Evolutionary conservation across 2,797 vertebrate genomes (phyloP), one percentile per base, ranked within the genome.

Genomic region (Gambelia wislizenii): DNA sequence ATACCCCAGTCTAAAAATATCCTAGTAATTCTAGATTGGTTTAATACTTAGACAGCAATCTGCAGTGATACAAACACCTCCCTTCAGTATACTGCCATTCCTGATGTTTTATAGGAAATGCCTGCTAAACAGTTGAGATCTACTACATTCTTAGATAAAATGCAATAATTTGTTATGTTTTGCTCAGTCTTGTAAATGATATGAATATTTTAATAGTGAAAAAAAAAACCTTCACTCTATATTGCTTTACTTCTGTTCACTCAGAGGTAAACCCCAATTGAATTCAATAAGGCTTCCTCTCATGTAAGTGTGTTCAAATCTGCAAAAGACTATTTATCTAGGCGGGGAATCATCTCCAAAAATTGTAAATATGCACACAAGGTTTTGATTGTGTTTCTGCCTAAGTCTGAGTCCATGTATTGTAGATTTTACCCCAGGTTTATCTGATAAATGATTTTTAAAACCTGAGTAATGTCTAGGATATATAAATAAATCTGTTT

Each of bases 401-500:
- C 87, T 86, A 85, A 1, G 88, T 69, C 91, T n/a, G 72, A 86
- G 87, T 81, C 3, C 54, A 44, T 52, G 47, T 72, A 49, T 93
- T 90, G 89, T 30, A 87, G 84, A 67, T 86, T 87, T 76, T 75
- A 89, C 16, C 79, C 70, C 59, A 42, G 72, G 72, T 59, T 42
- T 82, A 81, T 82, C 61, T 52, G 56, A 81, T 81, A 77, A 86
- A 93, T 64, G 84, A n/a, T n/a, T 86, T 92, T 22, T 14, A 78
- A 82, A 85, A 93, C 14, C 8, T 86, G 70, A 95, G 84, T 36
- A 92, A 92, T 76, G 16, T 93, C 77, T 67, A 88, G 85, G 59
- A 93, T 93, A 92, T 59, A 91, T 85, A 91, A 88, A 93, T 93
- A 91, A 91, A 96, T 94, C 86, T 94, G 91, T 75, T 93, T 95